Evolutionary conservation across 1,140 invertebrate genomes (phyloP).

Genomic region (Notospermus geniculatus): DNA sequence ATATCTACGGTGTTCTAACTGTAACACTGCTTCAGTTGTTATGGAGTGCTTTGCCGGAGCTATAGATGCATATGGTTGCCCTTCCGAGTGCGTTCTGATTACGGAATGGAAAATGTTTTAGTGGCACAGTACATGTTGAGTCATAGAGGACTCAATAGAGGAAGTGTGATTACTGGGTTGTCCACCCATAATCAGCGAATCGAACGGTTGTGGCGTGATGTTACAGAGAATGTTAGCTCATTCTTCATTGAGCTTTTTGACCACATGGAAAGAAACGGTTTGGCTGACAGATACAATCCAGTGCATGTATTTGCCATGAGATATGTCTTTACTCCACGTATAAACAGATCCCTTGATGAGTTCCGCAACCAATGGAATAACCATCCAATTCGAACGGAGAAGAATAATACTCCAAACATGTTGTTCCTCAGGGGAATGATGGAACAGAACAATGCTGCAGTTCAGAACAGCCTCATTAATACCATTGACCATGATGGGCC

Average conservation of each 20-base stretch:
- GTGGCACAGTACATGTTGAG: background rate
- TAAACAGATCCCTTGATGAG: background rate
- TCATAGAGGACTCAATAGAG: background rate
- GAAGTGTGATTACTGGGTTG: background rate
- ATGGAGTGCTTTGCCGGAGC: background rate
- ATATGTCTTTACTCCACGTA: background rate
- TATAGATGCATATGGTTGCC: background rate
- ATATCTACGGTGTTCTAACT: background rate
- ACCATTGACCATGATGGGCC: too few species aligned
- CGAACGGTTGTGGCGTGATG: conserved; percentile 29
- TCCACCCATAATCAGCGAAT: conserved; percentile 17
- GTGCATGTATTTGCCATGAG: background rate
- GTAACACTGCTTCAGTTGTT: background rate
- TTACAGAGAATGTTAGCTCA: conserved; percentile 15
- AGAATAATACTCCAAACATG: background rate
- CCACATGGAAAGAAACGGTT: conserved; percentile 21
- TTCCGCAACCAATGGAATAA: conserved; percentile 4
- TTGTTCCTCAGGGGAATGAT: conserved; percentile 7
- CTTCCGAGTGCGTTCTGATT: background rate
- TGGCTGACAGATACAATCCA: conserved; percentile 19
- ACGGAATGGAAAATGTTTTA: background rate
- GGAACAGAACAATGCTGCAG: too few species aligned
- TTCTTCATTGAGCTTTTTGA: conserved; percentile 22
- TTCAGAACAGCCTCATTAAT: too few species aligned
- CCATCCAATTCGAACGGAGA: conserved; percentile 1